phyloP scores from a whole-genome alignment of 1,140 invertebrate species.

The Drusus annulatus region DNA sequence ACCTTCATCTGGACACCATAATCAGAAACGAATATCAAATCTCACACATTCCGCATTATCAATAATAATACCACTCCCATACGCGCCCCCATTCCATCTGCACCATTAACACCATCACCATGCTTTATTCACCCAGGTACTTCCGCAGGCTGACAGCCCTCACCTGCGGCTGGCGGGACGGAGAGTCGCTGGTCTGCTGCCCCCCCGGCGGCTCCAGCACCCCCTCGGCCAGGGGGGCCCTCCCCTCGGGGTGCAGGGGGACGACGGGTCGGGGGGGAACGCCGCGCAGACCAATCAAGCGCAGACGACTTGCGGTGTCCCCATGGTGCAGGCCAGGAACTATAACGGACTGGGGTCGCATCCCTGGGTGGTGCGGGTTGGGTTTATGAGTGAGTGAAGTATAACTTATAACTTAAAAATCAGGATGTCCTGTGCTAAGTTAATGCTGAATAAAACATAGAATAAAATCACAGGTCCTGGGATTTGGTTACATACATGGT shows the following conservation, averaged over 20 bases:
- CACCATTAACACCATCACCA: constrained; percentile 23
- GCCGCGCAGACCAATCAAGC: not conserved
- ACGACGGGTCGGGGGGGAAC: not conserved
- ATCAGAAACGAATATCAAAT: no score
- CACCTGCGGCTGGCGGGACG: constrained; percentile 66
- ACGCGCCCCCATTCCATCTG: constrained; percentile 4
- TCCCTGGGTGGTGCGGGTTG: constrained; percentile 78
- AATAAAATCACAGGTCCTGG: no score
- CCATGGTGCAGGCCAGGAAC: constrained; percentile 75
- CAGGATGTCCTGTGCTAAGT: no score
- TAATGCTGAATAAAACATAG: no score
- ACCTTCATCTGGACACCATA: no score
- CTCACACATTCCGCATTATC: no score
- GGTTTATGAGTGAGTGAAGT: constrained; percentile 74
- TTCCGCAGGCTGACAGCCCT: constrained; percentile 68
- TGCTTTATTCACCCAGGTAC: constrained; percentile 62
- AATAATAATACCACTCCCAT: not conserved
- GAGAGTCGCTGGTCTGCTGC: constrained; percentile 69
- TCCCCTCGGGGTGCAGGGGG: constrained; percentile 15
- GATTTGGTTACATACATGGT: no score
- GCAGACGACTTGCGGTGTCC: constrained; percentile 71
- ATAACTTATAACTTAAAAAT: no score
- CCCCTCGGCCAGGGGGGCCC: constrained; percentile 45
- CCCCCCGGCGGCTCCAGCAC: constrained; percentile 65
- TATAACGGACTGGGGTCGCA: constrained; percentile 78